Evolutionary conservation across 2,113 vertebrate species (phyloP).

Genomic region (Centropristis striata): DNA sequence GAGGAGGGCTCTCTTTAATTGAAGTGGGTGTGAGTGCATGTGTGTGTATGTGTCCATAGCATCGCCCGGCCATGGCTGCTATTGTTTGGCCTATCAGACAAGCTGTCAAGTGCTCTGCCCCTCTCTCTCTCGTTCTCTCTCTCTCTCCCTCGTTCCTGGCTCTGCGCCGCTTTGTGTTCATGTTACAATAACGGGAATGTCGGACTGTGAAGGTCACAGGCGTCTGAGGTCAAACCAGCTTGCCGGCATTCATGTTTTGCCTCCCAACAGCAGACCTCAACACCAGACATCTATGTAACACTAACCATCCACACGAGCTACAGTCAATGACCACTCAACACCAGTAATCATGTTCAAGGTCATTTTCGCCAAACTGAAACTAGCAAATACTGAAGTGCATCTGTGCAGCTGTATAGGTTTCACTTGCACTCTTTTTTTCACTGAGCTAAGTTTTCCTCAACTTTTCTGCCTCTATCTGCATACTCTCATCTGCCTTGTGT

Average conservation of each 20-base stretch:
- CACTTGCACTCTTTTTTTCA: conserved; percentile 13
- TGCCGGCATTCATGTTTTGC: conserved; percentile 63
- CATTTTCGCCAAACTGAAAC: conserved; percentile 44
- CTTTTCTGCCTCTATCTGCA: conserved; percentile 70
- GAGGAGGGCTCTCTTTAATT: conserved; percentile 81
- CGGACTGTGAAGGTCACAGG: conserved; percentile 88
- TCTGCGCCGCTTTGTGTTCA: conserved; percentile 81
- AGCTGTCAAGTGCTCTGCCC: conserved; percentile 83
- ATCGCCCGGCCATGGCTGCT: conserved; percentile 85
- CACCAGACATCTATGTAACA: conserved; percentile 64
- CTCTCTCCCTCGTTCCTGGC: conserved; percentile 37
- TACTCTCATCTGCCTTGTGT: conserved; percentile 69
- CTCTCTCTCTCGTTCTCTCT: conserved; percentile 47
- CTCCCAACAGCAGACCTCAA: conserved; percentile 62
- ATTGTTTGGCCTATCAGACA: conserved; percentile 89
- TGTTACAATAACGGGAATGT: conserved; percentile 83
- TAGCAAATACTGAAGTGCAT: conserved; percentile 36
- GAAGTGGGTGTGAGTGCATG: conserved; percentile 79
- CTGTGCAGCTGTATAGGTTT: conserved; percentile 45
- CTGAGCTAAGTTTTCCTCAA: conserved; percentile 50
- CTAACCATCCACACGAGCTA: conserved; percentile 57
- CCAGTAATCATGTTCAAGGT: conserved; percentile 60
- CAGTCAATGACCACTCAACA: conserved; percentile 46
- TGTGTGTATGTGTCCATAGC: conserved; percentile 81
- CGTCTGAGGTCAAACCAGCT: conserved; percentile 71